Evolutionary conservation across 1,140 invertebrate genomes (phyloP), one percentile per base, ranked within the genome.

Genomic region (Acromyrmex charruanus): DNA sequence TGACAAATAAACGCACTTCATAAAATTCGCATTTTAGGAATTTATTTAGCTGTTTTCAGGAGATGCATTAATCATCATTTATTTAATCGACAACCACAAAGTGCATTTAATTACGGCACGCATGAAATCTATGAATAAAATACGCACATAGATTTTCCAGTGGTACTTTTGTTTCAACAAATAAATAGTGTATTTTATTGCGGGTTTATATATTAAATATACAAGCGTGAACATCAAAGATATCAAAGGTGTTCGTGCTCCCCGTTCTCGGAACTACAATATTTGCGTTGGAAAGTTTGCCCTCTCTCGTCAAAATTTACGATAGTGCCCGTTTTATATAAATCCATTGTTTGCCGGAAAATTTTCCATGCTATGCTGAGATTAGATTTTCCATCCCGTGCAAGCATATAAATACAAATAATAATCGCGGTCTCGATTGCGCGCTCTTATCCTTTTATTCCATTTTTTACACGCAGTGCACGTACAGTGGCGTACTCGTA

Each of bases 281-380:
- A 59, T 81, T 81, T 81, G 69, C 35, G 12, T 44, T 51, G 51
- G n/a, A 39, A 81, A 72, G 51, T 72, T 81, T 81, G 21, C 7
- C 16, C 25, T 21, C 51, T 25, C 61, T 58, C 66, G n/a, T 71
- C 35, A 21, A 71, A 44, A 25, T 58, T 55, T 53, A 35, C 49
- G 31, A 12, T 53, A 35, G 49, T 14, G 65, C 51, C n/a, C 21
- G 66, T 35, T 58, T 81, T 58, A 28, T 39, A 44, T n/a, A 72
- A 81, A 71, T 81, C 35, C 16, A 72, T 58, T 81, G 44, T 80
- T 53, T 68, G 14, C 12, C 3, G 28, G 28, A 21, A 53, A 66
- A 80, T 80, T 68, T 68, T 25, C 44, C 28, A 18, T 18, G 51
- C 49, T n/a, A 58, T 44, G n/a, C 28, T 51, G 35, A 21, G 44